These are phyloP conservation scores for Echeneis naucrates DNA, from an alignment of 2,797 vertebrate genomes.

Conservation along the genomic window DNA sequence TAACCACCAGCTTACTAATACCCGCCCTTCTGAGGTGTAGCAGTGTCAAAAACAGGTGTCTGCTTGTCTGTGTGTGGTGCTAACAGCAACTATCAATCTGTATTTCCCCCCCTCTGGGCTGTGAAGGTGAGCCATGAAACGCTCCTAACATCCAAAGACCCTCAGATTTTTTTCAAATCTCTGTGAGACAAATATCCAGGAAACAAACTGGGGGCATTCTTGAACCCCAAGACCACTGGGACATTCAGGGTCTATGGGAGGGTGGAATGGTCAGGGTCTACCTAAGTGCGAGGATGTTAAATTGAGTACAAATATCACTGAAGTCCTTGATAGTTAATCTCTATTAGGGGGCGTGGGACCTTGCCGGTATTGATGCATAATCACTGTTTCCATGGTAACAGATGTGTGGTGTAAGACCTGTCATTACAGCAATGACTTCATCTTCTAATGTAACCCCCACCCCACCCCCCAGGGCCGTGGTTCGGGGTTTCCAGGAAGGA, in stretches of 20 bases:
- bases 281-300: too few species aligned
- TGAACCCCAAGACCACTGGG: not conserved
- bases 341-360: not conserved
- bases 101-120: not conserved
- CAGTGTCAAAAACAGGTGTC: not conserved
- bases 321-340: not conserved
- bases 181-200: not conserved
- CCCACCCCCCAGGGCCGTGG: slow-evolving; percentile 89
- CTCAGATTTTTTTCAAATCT: not conserved
- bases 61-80: not conserved
- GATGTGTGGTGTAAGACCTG: not conserved
- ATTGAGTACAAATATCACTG: too few species aligned
- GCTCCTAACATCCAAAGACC: not conserved
- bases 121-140: not conserved
- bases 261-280: not conserved
- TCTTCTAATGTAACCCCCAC: not conserved
- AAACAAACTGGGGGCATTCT: not conserved
- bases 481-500: slow-evolving; percentile 93
- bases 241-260: not conserved
- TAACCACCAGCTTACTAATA: slow-evolving; percentile 15
- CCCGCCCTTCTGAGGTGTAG: not conserved
- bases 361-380: not conserved
- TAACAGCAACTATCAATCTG: not conserved
- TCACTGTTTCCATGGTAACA: slow-evolving; percentile 21
- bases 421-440: not conserved